Base-by-base conservation (phyloP, 2,888 invertebrate genomes). In the Azorinus chamasolen region DNA sequence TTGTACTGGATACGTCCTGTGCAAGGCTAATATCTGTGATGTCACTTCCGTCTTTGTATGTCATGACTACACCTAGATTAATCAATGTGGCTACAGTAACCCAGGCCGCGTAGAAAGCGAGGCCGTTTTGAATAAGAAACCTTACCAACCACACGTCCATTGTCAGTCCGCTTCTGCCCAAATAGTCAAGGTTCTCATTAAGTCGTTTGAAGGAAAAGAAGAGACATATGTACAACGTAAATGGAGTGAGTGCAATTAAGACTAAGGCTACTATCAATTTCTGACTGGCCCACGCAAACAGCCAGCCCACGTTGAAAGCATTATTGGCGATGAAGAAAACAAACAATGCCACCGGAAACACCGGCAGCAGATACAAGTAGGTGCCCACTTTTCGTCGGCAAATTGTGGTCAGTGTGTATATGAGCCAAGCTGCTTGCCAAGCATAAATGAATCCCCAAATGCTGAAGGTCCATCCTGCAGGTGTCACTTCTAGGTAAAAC, bases 81-180 rank as follows among this genome's bases (percentile, higher is more conserved):
- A 90, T 74, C 27, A 90, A 75, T 5, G 90, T 84, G 10, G 91
- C 91, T 8, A 91, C 81, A 6, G 88, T 87, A 5, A 85, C 84
- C 91, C 90, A 91, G 0, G 88, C 84, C 3, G 89, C 89, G 70
- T 89, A 91, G 63, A 90, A 87, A 6, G 88, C 88, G n/a, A 91
- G 63, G 0, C 91, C 91, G 76, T 91, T 91, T 58, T 90, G 90
- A 6, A 91, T 83, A n/a, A 91, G 63, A n/a, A 91, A 69, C 51
- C 91, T 66, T 5, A 87, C 83, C 6, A 90, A 57, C 91, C 91
- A 91, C 18, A 91, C 79, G 41, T 90, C 91, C 20, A 83, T 77
- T 20, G 27, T 63, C 20, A 86, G 63, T 16, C 73, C 77, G 16
- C 80, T 62, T 25, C 78, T 75, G 12, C 57, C 61, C 66, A 91